Conservation (phyloP, 2,888 invertebrate species). For the Agrotis puta region DNA sequence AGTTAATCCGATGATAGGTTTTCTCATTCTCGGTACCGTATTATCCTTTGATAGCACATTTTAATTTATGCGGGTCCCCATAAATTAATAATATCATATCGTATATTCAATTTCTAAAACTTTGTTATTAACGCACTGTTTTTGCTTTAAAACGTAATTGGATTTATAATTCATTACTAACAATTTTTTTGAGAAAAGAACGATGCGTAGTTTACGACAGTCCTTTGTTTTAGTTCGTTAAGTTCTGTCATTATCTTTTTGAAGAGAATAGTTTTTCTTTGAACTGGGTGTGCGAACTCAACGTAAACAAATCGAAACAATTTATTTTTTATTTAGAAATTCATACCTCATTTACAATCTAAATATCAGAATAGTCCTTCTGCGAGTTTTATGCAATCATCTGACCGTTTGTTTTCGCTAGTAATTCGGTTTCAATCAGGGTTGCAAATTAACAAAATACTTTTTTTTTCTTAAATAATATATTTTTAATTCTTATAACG, state of each 20-base stretch:
- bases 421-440: too few relatives aligned
- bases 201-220: not conserved
- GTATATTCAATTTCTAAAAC: conserved; percentile 59
- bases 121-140: conserved; percentile 58
- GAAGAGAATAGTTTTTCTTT: not conserved
- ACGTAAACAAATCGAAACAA: too few relatives aligned
- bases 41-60: conserved; percentile 68
- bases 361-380: too few relatives aligned
- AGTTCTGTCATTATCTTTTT: not conserved
- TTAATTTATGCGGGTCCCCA: conserved; percentile 73
- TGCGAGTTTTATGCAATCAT: too few relatives aligned
- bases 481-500: too few relatives aligned
- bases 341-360: too few relatives aligned
- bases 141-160: conserved; percentile 41
- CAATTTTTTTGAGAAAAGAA: conserved; percentile 9
- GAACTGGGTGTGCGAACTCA: too few relatives aligned
- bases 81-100: conserved; percentile 61
- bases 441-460: too few relatives aligned
- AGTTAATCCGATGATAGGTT: conserved; percentile 73
- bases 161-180: conserved; percentile 21
- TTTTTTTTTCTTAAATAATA: too few relatives aligned
- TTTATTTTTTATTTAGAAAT: too few relatives aligned
- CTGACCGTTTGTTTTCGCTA: too few relatives aligned
- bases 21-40: conserved; percentile 66
- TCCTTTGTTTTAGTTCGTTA: not conserved